Base-by-base conservation (phyloP, 1,140 invertebrate species). In the Tyrophagus putrescentiae region DNA sequence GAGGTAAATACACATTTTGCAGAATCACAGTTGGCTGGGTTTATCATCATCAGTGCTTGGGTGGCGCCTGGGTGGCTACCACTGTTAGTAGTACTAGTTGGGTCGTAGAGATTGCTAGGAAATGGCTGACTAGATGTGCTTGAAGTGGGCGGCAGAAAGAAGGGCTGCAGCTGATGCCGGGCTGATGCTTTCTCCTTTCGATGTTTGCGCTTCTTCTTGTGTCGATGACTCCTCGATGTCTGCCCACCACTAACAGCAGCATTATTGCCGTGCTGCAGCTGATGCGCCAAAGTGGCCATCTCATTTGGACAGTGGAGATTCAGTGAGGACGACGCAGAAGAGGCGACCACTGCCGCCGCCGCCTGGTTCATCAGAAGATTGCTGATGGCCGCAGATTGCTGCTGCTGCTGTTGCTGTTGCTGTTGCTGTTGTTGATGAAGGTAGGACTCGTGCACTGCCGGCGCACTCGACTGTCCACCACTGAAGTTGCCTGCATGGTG, bases 291-390 rank as follows among this genome's bases (percentile, higher is more conserved):
- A 48, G 23, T 48, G 21, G 45, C 45, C 45, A 48, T 48, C 45
- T 48, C 45, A 48, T 48, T 48, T 21, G 23, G 45, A 48, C 45
- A 48, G 31, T 48, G 45, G 45, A 48, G 7, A 48, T 48, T 48
- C 45, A 48, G 18, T 48, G 45, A n/a, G n/a, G n/a, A 48, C 45
- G 45, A 48, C 23, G 45, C 45, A 18, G 45, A 48, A 25, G 45
- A 48, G 7, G 45, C 18, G 53, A 2, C 18, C 28, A 3, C 45
- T 44, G 0, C 13, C 11, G 39, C 23, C 29, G 1, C 16, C 16
- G 11, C 21, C n/a, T 16, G 32, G 25, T 3, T 21, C n/a, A 41
- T 4, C n/a, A 16, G 1, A 16, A 18, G 42, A 16, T 21, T 31
- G 9, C 16, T 31, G 58, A 60, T 25, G 18, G 41, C n/a, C 50